Evolutionary conservation across 2,797 vertebrate species (phyloP), one percentile per base, ranked within the genome.

Genomic region (Acestrorhynchus altus): DNA sequence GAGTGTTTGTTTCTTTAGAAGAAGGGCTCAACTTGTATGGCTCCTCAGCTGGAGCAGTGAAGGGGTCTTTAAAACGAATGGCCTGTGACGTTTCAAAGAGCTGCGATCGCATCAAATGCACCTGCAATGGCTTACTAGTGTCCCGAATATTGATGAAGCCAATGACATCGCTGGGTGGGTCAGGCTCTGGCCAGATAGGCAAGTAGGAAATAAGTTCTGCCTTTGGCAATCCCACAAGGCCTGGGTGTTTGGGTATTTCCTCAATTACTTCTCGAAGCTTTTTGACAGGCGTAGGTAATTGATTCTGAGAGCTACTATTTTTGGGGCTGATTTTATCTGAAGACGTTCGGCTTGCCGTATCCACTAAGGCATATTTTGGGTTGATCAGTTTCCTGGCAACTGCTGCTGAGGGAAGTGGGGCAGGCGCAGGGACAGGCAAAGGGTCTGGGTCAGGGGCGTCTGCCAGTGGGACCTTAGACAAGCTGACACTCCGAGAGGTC

Each of bases 111-210:
- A 98, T 98, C 79, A 98, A 92, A 89, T 98, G 98, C 86, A 96
- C 95, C 86, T 96, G 95, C 7, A 93, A 88, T 24, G 95, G 95
- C 77, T 96, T 90, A 31, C 94, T 96, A 15, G 96, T 95, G 74
- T 99, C 98, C 0, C 96, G 93, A 71, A 99, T 97, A 72, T 99
- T 99, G 88, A 99, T 99, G 75, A 98, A 99, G 52, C 98, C 98
- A 77, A 99, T 92, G 51, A 99, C 95, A 8, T 99, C 97, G 0
- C 95, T 98, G 1, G 97, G 94, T 0, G 98, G 98, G 87, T 99
- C 97, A 0, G 98, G 98, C 80, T 98, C 97, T 0, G 97, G 96
- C 96, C 96, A 99, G 0, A 92, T 97, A 72, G 97, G 97, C 84
- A 99, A 90, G 83, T 99, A 99, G 0, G 93, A 90, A 11, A 98